A percentile compares a stretch with the other conserved stretches of the same genome.
Conservation (phyloP, 2,888 invertebrate genomes). For the Gortyna flavago region DNA sequence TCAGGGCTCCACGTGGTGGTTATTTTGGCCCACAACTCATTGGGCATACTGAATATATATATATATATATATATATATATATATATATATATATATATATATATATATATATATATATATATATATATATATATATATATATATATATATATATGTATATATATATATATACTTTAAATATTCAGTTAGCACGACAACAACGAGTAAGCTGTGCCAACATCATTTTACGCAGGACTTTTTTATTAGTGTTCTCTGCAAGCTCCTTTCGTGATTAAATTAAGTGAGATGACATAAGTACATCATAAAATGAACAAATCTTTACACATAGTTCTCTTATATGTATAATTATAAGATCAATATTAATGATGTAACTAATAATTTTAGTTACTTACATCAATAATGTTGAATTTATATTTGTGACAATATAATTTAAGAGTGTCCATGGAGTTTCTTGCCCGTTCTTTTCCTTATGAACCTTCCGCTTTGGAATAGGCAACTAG, state of each 20-base stretch:
- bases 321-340: background rate
- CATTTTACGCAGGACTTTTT: constrained; percentile 50
- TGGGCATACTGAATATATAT: no score
- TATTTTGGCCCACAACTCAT: no score
- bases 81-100: no score
- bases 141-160: no score
- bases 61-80: no score
- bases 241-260: constrained; percentile 4
- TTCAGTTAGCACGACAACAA: constrained; percentile 61
- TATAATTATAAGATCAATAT: background rate
- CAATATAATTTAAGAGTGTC: background rate
- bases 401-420: no score
- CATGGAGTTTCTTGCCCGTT: background rate
- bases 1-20: no score
- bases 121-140: no score
- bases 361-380: background rate
- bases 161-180: no score
- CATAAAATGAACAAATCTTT: background rate
- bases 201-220: constrained; percentile 67
- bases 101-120: no score
- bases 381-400: no score
- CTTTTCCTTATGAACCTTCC: background rate
- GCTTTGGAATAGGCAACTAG: background rate
- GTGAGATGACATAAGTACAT: background rate
- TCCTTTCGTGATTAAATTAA: constrained; percentile 8